Conservation (phyloP, 1,140 invertebrate species). For the Campoletis sonorensis region DNA sequence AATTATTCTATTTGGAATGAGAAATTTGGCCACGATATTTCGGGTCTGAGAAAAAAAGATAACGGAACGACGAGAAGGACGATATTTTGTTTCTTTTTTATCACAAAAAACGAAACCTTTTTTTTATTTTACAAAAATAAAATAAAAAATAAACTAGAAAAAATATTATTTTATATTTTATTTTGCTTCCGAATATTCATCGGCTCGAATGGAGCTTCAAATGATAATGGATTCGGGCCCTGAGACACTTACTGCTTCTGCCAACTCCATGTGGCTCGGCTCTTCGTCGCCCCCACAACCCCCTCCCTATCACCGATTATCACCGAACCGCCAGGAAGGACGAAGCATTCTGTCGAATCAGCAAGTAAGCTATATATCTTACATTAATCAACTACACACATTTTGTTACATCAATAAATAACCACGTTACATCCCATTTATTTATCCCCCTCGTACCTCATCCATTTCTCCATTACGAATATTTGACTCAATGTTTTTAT, state of each 20-base stretch:
- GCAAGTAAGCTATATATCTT: slow-evolving; percentile 60
- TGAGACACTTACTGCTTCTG: slow-evolving; percentile 61
- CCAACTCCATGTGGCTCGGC: slow-evolving; percentile 64
- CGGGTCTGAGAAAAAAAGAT: slow-evolving; percentile 19
- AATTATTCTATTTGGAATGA: background rate
- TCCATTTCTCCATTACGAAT: too few relatives aligned
- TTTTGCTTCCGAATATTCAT: slow-evolving; percentile 16
- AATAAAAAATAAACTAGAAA: background rate
- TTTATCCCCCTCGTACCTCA: too few relatives aligned
- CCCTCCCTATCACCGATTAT: slow-evolving; percentile 69
- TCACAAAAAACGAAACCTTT: too few relatives aligned
- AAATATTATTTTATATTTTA: background rate
- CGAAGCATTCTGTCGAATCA: slow-evolving; percentile 62
- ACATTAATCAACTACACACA: too few relatives aligned
- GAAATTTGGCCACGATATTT: background rate
- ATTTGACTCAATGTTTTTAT: too few relatives aligned
- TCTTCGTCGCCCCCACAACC: slow-evolving; percentile 18
- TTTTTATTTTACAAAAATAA: too few relatives aligned
- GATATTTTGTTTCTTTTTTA: too few relatives aligned
- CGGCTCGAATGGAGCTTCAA: slow-evolving; percentile 67
- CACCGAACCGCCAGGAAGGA: slow-evolving; percentile 65
- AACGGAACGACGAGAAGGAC: too few relatives aligned
- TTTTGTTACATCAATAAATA: too few relatives aligned
- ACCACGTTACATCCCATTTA: too few relatives aligned
- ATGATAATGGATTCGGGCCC: slow-evolving; percentile 69